Evolutionary conservation across 2,888 invertebrate genomes (phyloP).

Genomic region (Scrobipalpa atriplicella): DNA sequence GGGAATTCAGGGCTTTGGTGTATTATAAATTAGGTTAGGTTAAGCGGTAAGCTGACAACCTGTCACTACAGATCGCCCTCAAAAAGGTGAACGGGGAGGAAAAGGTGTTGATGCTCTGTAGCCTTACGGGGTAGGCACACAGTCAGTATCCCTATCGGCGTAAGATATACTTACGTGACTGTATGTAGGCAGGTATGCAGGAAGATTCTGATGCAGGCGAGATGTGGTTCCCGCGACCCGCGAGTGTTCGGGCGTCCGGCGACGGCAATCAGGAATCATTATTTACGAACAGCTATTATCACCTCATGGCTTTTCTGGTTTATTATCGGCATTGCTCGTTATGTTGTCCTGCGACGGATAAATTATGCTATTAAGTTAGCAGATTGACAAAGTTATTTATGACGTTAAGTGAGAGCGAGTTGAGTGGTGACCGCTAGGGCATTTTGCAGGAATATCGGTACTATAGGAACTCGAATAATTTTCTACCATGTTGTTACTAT

Average conservation of each 20-base stretch:
- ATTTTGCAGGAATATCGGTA: neutral
- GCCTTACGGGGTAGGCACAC: no score
- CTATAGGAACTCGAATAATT: conserved; percentile 26
- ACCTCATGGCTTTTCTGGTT: conserved; percentile 82
- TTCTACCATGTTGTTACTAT: neutral
- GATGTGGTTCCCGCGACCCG: conserved; percentile 52
- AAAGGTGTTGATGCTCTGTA: no score
- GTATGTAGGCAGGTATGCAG: neutral
- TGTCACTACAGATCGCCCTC: no score
- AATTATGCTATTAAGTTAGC: conserved; percentile 83
- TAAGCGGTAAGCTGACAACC: no score
- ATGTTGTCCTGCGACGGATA: conserved; percentile 80
- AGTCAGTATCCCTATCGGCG: no score
- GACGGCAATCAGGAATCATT: conserved; percentile 77
- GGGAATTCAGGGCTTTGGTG: no score
- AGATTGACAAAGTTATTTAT: conserved; percentile 83
- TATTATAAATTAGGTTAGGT: no score
- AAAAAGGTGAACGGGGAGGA: no score
- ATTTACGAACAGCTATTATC: conserved; percentile 82
- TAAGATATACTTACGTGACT: neutral
- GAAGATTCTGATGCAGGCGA: neutral
- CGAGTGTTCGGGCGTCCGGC: conserved; percentile 56
- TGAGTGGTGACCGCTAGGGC: conserved; percentile 52
- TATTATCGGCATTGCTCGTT: conserved; percentile 81
- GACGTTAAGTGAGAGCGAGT: conserved; percentile 73